These are phyloP conservation scores for Mellilla xanthometata DNA, from an alignment of 2,888 invertebrate species.

Conservation along the genomic window DNA sequence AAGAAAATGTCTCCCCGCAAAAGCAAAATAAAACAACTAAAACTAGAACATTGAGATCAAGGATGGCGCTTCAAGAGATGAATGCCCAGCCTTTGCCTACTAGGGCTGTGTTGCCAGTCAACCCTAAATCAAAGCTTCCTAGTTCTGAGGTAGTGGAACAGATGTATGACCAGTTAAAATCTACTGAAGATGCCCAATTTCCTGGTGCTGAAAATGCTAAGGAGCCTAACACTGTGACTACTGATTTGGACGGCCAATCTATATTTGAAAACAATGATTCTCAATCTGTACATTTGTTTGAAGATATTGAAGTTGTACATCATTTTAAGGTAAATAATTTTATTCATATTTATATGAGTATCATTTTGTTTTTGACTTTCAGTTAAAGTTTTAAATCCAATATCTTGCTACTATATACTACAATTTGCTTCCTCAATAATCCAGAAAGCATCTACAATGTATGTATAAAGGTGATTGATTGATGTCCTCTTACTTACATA, in stretches of 20 bases:
- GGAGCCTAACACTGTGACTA: slow-evolving; percentile 29
- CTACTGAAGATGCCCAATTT: slow-evolving; percentile 52
- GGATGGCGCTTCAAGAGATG: slow-evolving; percentile 57
- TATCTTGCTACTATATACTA: too few species aligned
- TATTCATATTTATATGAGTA: too few species aligned
- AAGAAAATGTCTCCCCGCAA: slow-evolving; percentile 65
- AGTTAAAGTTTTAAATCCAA: too few species aligned
- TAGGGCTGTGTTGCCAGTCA: slow-evolving; percentile 50
- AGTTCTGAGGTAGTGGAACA: slow-evolving; percentile 53
- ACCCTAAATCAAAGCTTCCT: slow-evolving; percentile 48
- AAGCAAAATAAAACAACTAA: slow-evolving; percentile 43
- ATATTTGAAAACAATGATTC: slow-evolving; percentile 47
- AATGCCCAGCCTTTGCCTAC: slow-evolving; percentile 53
- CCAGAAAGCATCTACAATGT: too few species aligned
- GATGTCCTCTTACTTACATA: too few species aligned
- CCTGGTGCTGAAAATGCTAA: slow-evolving; percentile 38
- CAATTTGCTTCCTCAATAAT: too few species aligned
- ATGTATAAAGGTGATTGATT: too few species aligned
- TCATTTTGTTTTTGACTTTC: too few species aligned
- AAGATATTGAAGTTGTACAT: slow-evolving; percentile 70
- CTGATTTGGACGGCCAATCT: slow-evolving; percentile 38
- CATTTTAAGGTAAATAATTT: slow-evolving; percentile 62
- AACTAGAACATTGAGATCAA: slow-evolving; percentile 45
- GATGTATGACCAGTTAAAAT: slow-evolving; percentile 53
- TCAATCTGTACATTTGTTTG: slow-evolving; percentile 70